Base-by-base conservation (phyloP, 2,113 vertebrate genomes). In the Mus spicilegus region DNA sequence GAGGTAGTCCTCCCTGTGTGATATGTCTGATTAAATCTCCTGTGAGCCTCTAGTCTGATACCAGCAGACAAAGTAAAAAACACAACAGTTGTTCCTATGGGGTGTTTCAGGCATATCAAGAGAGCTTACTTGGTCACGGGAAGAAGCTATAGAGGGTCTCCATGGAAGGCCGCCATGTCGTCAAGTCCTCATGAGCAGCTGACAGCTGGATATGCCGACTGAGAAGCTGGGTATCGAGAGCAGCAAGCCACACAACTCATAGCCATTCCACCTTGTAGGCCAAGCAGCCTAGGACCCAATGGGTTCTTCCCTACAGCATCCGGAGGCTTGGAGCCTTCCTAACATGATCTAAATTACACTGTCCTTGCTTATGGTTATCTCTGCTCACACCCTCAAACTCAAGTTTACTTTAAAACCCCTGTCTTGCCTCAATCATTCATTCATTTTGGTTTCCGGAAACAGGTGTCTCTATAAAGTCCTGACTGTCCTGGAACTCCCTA, bases 341-440 rank as follows among this genome's bases (percentile, higher is more conserved):
- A 87, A 39, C 7, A 51, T 58, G 46, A 39, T 30, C 46, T 33
- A 78, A 67, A 61, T 78, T 16, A 28, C 12, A 36, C 36, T 77
- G 6, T 28, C 73, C 75, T 90, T 90, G 5, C 6, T 42, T 70
- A 77, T 26, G 63, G 69, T 19, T 58, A 54, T 30, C n/a, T 87
- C 3, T 9, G 8, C 16, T 26, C 3, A 49, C 11, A 13, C 54
- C 24, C 39, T n/a, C 30, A 13, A 49, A 69, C 63, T 93, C 42
- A 58, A n/a, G 26, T 72, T 72, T 51, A 78, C 65, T 90, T 77
- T 63, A 84, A 89, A 85, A 87, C 72, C 46, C 80, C 75, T 86
- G 24, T 81, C 56, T 77, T 51, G 13, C 63, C 77, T 67, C 17
- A 33, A 56, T 56, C 33, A 17, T 56, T 56, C 14, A n/a, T 73